A percentile compares a stretch with the other conserved stretches of the same genome.
phyloP scores from a whole-genome alignment of 1,140 invertebrate genomes.

The Anoplolepis gracilipes region DNA sequence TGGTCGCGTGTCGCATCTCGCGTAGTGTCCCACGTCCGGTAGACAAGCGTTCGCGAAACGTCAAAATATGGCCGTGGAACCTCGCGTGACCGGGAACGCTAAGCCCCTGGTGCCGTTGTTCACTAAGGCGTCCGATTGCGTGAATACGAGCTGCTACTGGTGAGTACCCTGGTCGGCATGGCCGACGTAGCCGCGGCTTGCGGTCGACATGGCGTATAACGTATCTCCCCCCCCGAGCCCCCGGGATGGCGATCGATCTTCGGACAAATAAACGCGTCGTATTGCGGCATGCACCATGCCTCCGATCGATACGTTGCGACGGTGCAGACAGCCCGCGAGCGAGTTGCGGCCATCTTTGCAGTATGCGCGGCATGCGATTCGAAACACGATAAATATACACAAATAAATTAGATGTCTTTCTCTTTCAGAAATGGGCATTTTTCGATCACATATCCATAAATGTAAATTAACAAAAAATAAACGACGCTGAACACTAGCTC shows the following conservation, averaged over 20 bases:
- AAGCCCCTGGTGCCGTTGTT: slow-evolving; percentile 85
- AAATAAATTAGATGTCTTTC: not conserved
- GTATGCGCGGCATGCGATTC: slow-evolving; percentile 35
- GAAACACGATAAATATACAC: not conserved
- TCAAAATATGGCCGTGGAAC: slow-evolving; percentile 78
- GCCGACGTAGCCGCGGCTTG: not conserved
- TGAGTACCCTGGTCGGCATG: slow-evolving; percentile 76
- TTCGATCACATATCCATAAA: not conserved
- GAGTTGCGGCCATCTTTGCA: slow-evolving; percentile 58
- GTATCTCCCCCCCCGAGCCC: too few species aligned
- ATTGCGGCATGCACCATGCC: slow-evolving; percentile 67
- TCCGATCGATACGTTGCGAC: slow-evolving; percentile 72
- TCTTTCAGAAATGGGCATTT: not conserved
- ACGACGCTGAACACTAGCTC: not conserved
- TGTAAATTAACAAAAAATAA: not conserved
- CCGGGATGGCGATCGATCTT: slow-evolving; percentile 50
- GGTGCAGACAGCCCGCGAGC: slow-evolving; percentile 46
- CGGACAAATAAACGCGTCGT: slow-evolving; percentile 68
- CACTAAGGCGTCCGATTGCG: slow-evolving; percentile 84
- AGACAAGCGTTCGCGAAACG: slow-evolving; percentile 72
- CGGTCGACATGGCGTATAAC: not conserved
- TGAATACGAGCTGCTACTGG: slow-evolving; percentile 87
- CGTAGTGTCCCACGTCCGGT: not conserved
- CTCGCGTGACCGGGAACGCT: slow-evolving; percentile 79
- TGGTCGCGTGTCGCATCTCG: not conserved